Evolutionary conservation across 2,888 invertebrate species (phyloP), one percentile per base, ranked within the genome.

Genomic region (Phymatocera aterrima): DNA sequence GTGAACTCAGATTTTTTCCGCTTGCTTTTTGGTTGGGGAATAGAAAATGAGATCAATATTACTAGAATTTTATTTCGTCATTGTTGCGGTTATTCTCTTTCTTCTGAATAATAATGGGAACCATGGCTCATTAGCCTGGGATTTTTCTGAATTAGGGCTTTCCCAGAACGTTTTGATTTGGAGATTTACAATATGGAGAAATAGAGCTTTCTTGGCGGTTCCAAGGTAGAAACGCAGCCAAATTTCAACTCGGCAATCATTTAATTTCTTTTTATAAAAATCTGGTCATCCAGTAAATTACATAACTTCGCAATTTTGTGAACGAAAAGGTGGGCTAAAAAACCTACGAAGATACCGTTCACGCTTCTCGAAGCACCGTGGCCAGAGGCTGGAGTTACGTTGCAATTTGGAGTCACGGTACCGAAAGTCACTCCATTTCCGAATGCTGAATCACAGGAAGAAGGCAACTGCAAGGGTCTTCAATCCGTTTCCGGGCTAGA

Each of bases 281-380:
- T n/a, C n/a, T n/a, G n/a, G n/a, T n/a, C n/a, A n/a, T n/a, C n/a
- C n/a, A n/a, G n/a, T n/a, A n/a, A n/a, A n/a, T n/a, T n/a, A 31
- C 8, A 31, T 21, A 64, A 64, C 18, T 1, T 18, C 1, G 6
- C 1, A 37, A 37, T 34, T 28, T 1, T 21, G 2, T 37, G 4
- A 37, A 40, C 57, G 5, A 48, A 61, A 54, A 80, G 82, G 60
- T 80, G 78, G 80, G 34, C 40, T 15, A 54, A 79, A 60, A 61
- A 54, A 21, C 8, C 57, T 28, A 21, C 5, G 3, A 78, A 78
- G 1, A 54, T 48, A 15, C 74, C 61, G 6, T 78, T 79, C 4
- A 91, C 91, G 10, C 82, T 91, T 64, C 81, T 91, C 6, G 91
- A 91, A 84, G 88, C 88, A 2, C 85, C 88, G 4, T 91, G 91